Base-by-base conservation (phyloP, 2,797 vertebrate species). In the Schizopygopsis malacanthus region DNA sequence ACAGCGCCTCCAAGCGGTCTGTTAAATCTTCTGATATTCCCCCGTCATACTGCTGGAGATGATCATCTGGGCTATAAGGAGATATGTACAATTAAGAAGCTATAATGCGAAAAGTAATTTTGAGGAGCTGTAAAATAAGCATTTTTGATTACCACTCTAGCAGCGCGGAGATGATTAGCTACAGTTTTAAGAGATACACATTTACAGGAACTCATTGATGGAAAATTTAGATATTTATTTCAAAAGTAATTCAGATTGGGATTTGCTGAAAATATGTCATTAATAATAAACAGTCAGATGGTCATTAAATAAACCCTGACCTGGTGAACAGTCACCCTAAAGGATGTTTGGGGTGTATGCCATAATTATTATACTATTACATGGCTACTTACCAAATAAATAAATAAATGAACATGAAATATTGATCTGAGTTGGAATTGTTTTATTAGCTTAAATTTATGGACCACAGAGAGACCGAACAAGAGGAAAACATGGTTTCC, bases 71-170 rank as follows among this genome's bases (percentile, higher is more conserved):
- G 85, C 79, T 88, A 71, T 89, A 77, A 83, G 54, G 79, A 59
- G 67, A 16, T 89, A 91, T 93, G 90, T 87, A 91, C 93, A 92
- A 94, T 94, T 94, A 90, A 93, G 67, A 80, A 54, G 86, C 83
- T 88, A 80, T 79, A 94, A 93, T 92, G 89, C 89, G 79, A 89
- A 81, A 91, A 33, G 91, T 90, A 12, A 90, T 92, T 88, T 93
- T 91, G 93, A 91, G 93, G 87, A 91, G 92, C 94, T 92, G 72
- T 89, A 89, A 92, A 90, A 92, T 91, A 93, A 92, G 85, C 41
- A 52, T 90, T 83, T 83, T 73, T 89, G 85, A 92, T 92, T 54
- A 54, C 56, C 71, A 47, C 63, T 52, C 33, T 37, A 7, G 37
- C 50, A 43, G 61, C 2, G 45, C 33, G 61, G 39, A 84, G 73